A percentile compares a stretch with the other conserved stretches of the same genome.
Evolutionary conservation across 2,888 invertebrate genomes (phyloP).

Genomic region (Synanthedon tipuliformis): DNA sequence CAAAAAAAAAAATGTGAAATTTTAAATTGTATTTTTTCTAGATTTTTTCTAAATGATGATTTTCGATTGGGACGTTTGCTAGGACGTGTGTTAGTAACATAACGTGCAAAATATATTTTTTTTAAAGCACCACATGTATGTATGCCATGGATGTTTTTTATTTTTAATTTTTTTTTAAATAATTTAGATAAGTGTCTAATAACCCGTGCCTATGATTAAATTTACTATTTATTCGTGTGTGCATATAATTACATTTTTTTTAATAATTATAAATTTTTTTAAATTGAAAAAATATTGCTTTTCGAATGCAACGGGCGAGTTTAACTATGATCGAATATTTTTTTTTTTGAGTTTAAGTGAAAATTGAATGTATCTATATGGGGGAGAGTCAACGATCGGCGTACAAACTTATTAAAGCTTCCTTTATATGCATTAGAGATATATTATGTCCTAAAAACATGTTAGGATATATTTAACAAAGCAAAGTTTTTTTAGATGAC

Average conservation of each 20-base stretch:
- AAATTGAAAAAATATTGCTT: background rate
- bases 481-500: too few relatives aligned
- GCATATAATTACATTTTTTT: background rate
- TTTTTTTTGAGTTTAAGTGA: background rate
- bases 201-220: background rate
- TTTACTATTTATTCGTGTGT: background rate
- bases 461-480: too few relatives aligned
- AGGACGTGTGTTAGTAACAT: constrained; percentile 17
- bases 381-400: too few relatives aligned
- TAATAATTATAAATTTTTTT: background rate
- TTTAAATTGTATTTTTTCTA: constrained; percentile 31
- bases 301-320: background rate
- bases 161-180: too few relatives aligned
- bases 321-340: background rate
- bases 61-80: constrained; percentile 26
- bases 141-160: constrained; percentile 12
- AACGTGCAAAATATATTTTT: constrained; percentile 31
- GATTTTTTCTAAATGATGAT: constrained; percentile 30
- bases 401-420: too few relatives aligned
- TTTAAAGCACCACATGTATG: constrained; percentile 29
- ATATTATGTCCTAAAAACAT: too few relatives aligned
- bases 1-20: constrained; percentile 13
- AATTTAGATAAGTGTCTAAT: background rate
- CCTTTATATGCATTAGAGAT: too few relatives aligned
- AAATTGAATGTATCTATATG: too few relatives aligned